Conservation (phyloP, 1,140 invertebrate genomes). For the Danaus plexippus region DNA sequence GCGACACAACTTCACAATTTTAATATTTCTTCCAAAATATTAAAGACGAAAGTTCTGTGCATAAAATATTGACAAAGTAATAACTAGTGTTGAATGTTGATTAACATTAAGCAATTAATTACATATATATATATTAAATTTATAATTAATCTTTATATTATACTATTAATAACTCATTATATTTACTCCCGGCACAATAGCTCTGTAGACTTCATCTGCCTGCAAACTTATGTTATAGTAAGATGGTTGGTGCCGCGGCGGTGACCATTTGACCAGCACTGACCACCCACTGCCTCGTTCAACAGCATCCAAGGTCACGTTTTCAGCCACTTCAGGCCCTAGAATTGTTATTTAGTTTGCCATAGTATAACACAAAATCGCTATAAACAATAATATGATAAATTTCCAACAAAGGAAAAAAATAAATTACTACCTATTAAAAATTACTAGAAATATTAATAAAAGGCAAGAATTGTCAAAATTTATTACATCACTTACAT, state of each 20-base stretch:
- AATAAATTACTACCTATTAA: not conserved
- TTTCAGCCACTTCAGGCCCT: conserved; percentile 23
- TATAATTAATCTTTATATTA: no score
- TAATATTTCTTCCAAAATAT: no score
- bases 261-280: conserved; percentile 33
- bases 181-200: conserved; percentile 34
- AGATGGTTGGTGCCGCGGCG: conserved; percentile 17
- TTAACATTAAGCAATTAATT: no score
- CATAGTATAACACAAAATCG: no score
- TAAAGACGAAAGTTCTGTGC: no score
- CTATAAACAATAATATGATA: no score
- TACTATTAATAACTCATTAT: no score
- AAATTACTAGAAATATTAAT: not conserved
- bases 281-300: conserved; percentile 22
- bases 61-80: no score
- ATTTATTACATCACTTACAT: conserved; percentile 16
- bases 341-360: no score
- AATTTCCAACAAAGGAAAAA: not conserved
- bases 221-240: conserved; percentile 36
- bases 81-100: no score
- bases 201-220: conserved; percentile 8
- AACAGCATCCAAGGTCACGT: conserved; percentile 23
- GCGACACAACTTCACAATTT: no score
- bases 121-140: no score
- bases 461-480: not conserved